Evolutionary conservation across 2,888 invertebrate species (phyloP).

Genomic region (Apamea epomidion): DNA sequence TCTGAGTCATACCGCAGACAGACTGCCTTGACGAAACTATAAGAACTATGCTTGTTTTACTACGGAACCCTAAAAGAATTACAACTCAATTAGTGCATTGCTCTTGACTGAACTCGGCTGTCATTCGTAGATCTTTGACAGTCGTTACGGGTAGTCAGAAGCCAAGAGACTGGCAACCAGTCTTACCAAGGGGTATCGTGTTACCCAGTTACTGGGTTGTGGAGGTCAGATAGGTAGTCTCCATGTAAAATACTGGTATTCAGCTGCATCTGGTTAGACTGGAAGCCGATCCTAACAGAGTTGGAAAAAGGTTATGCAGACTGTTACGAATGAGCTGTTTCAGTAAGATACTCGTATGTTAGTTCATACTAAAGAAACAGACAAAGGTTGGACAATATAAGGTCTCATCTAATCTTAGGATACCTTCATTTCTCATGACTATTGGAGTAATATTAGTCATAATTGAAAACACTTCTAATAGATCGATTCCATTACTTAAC

Average conservation of each 20-base stretch:
- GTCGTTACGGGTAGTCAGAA: too few relatives aligned
- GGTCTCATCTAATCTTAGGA: constrained; percentile 13
- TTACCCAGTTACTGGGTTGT: neutral
- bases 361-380: neutral
- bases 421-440: constrained; percentile 44
- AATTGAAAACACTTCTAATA: constrained; percentile 42
- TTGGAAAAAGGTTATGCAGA: neutral
- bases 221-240: neutral
- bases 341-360: neutral
- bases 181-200: neutral
- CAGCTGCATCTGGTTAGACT: neutral
- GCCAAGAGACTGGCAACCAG: neutral
- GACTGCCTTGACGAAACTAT: neutral
- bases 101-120: neutral
- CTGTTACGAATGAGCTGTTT: neutral
- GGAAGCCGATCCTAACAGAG: neutral
- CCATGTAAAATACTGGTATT: neutral
- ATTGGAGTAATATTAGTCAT: constrained; percentile 27
- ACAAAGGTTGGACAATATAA: constrained; percentile 31
- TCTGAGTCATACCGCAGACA: neutral
- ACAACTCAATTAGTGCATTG: neutral
- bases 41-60: neutral
- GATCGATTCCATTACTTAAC: constrained; percentile 33
- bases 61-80: neutral
- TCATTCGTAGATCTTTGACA: neutral